Percentiles rank a stretch among this genome's conserved stretches.
These are phyloP conservation scores for Oenanthe oenanthe DNA, from an alignment of 2,113 vertebrate genomes.

Conservation along the genomic window DNA sequence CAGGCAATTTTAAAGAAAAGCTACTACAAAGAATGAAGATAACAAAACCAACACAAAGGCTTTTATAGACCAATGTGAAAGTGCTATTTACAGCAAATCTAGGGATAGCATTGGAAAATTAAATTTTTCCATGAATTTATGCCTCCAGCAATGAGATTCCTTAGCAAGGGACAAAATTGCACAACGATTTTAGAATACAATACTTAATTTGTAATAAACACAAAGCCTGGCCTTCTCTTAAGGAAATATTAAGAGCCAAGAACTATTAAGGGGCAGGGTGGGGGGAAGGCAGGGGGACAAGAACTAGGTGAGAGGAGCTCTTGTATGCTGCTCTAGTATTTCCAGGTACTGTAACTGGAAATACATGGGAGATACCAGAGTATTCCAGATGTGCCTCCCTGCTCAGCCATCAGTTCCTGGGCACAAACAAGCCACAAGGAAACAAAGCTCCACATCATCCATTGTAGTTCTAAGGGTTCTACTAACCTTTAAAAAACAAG, in stretches of 20 bases:
- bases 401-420: not conserved
- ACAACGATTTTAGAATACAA: not conserved
- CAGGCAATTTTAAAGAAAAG: not conserved
- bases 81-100: not conserved
- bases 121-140: not conserved
- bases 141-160: not conserved
- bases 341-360: not conserved
- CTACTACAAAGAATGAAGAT: not conserved
- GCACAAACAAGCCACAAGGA: rapidly evolving
- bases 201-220: not conserved
- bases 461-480: not conserved
- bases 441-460: not conserved
- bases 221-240: not conserved
- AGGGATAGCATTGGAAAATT: not conserved
- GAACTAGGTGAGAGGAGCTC: not conserved
- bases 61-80: not conserved
- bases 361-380: not conserved
- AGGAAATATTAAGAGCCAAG: not conserved
- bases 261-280: not conserved
- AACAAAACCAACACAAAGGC: not conserved
- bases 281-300: not conserved
- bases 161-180: not conserved
- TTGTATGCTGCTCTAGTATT: too few relatives aligned
- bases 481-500: not conserved
- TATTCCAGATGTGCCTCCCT: not conserved